Percentiles rank a stretch among this genome's conserved stretches.
These are phyloP conservation scores for Onychomys arenicola DNA, from an alignment of 2,797 vertebrate species.

Conservation along the genomic window DNA sequence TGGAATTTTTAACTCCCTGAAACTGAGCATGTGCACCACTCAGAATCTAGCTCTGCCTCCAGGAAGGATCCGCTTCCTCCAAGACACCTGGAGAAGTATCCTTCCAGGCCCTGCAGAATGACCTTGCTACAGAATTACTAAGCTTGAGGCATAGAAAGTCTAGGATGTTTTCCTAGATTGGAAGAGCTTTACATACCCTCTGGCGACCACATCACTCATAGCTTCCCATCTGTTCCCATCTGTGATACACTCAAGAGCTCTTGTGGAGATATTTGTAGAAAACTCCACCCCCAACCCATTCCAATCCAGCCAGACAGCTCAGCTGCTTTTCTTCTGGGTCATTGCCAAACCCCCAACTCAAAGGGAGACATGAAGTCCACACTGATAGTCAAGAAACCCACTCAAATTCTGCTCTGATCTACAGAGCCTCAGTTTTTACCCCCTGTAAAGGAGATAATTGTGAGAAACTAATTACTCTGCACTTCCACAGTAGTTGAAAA, in stretches of 20 bases:
- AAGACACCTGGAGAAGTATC: neutral
- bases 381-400: neutral
- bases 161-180: neutral
- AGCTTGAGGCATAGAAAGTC: neutral
- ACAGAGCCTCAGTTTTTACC: neutral
- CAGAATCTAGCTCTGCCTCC: neutral
- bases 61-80: neutral
- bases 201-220: neutral
- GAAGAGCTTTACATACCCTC: neutral
- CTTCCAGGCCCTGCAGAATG: neutral
- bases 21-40: neutral
- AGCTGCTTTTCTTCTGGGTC: neutral
- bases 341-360: neutral
- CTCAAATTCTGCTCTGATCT: neutral
- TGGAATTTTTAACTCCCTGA: neutral
- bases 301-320: neutral
- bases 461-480: neutral
- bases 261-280: neutral
- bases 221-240: slow-evolving; percentile 27
- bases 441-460: neutral
- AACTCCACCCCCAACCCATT: neutral
- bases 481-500: neutral
- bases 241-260: neutral
- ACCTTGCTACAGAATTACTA: neutral
- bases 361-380: neutral